Percentiles rank a stretch among this genome's conserved stretches.
phyloP scores from a whole-genome alignment of 2,888 invertebrate species.

The Beris chalybata region DNA sequence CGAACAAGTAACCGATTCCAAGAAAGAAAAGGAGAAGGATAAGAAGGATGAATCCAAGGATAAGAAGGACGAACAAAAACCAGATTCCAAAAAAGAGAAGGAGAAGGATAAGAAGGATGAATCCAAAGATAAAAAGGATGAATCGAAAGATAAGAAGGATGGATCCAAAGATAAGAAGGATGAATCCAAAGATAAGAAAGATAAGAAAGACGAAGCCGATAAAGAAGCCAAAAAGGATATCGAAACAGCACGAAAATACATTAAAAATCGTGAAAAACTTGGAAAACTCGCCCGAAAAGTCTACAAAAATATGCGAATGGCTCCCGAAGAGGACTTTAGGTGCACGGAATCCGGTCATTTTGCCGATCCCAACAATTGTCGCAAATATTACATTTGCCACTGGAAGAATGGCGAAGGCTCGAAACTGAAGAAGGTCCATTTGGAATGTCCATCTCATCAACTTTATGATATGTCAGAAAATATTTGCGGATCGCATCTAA shows the following conservation, averaged over 20 bases:
- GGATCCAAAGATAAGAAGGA: slow-evolving; percentile 8
- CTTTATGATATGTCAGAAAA: slow-evolving; percentile 33
- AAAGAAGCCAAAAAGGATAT: neutral
- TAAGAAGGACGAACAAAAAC: slow-evolving; percentile 20
- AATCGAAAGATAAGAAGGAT: slow-evolving; percentile 18
- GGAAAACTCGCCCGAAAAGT: slow-evolving; percentile 8
- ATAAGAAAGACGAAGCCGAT: slow-evolving; percentile 4
- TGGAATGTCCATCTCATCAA: slow-evolving; percentile 35
- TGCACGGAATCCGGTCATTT: slow-evolving; percentile 39
- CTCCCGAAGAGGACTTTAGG: slow-evolving; percentile 29
- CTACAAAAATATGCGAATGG: neutral
- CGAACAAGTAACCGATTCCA: slow-evolving; percentile 11
- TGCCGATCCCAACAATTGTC: slow-evolving; percentile 38
- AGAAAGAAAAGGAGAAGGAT: slow-evolving; percentile 7
- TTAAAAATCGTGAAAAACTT: slow-evolving; percentile 21
- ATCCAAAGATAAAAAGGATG: slow-evolving; percentile 9
- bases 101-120: slow-evolving; percentile 7
- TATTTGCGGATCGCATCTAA: neutral
- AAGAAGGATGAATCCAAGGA: slow-evolving; percentile 2
- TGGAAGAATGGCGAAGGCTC: slow-evolving; percentile 24
- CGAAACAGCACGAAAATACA: slow-evolving; percentile 11
- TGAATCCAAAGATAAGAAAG: slow-evolving; percentile 17
- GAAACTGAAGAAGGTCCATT: slow-evolving; percentile 32
- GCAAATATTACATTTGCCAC: slow-evolving; percentile 41
- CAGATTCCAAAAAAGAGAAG: slow-evolving; percentile 11